Evolutionary conservation across 2,888 invertebrate genomes (phyloP).

Genomic region (Polyommatus iphigenia): DNA sequence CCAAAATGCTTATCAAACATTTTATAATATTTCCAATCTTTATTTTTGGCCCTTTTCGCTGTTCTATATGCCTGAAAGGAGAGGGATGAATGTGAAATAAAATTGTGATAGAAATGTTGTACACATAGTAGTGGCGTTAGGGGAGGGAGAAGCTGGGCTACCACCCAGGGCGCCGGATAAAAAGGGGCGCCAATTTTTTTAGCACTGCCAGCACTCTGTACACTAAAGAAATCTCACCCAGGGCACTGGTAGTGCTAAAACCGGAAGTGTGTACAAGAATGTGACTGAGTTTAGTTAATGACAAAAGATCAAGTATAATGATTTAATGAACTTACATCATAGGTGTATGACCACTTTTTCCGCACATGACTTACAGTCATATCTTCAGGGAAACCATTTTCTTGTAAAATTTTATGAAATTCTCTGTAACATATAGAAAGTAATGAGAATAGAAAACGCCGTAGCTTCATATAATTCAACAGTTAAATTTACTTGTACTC

Average conservation of each 20-base stretch:
- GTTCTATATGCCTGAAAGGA: slow-evolving; percentile 65
- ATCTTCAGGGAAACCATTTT: slow-evolving; percentile 69
- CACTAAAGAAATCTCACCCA: no score
- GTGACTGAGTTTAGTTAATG: no score
- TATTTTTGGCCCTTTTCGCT: slow-evolving; percentile 68
- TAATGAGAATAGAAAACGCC: neutral
- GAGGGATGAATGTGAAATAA: neutral
- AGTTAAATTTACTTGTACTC: neutral
- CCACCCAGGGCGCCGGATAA: no score
- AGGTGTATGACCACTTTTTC: slow-evolving; percentile 73
- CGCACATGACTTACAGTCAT: slow-evolving; percentile 70
- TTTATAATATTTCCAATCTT: slow-evolving; percentile 68
- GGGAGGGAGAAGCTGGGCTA: no score
- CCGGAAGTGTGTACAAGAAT: no score
- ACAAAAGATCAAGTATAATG: no score
- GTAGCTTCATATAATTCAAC: neutral
- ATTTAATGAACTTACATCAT: slow-evolving; percentile 62
- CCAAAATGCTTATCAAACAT: slow-evolving; percentile 71
- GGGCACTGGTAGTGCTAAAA: no score
- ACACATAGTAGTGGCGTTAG: no score
- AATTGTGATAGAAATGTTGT: slow-evolving; percentile 20
- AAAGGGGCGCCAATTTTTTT: no score
- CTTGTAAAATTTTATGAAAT: slow-evolving; percentile 63
- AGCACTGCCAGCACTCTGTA: no score
- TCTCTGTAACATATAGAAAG: slow-evolving; percentile 53